Conservation (phyloP, 1,140 invertebrate species). For the Archivesica marissinica region DNA sequence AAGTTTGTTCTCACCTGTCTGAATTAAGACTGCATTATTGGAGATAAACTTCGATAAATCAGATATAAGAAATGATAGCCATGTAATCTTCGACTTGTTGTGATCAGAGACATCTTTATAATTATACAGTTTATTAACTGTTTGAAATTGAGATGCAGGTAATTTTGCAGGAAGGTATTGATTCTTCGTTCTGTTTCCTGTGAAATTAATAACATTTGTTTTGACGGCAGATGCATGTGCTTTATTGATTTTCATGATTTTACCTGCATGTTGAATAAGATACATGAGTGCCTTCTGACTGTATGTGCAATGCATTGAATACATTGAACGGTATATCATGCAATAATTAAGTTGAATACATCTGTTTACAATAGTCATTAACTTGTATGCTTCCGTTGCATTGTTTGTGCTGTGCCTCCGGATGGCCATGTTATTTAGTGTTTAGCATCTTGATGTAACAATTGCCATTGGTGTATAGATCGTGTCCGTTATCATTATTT, state of each 20-base stretch:
- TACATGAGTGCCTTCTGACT: background rate
- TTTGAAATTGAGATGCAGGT: too few relatives aligned
- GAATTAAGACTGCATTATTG: background rate
- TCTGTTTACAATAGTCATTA: too few relatives aligned
- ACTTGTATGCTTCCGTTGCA: too few relatives aligned
- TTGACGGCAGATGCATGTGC: background rate
- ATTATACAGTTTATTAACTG: too few relatives aligned
- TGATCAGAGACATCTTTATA: too few relatives aligned
- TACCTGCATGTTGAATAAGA: conserved; percentile 32
- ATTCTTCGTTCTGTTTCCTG: background rate
- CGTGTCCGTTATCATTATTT: conserved; percentile 1
- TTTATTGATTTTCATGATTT: conserved; percentile 41
- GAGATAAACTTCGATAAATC: too few relatives aligned
- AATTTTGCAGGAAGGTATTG: background rate
- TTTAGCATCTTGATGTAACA: background rate
- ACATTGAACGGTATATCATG: too few relatives aligned
- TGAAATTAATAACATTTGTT: conserved; percentile 27
- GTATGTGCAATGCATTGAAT: background rate
- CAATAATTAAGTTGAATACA: too few relatives aligned
- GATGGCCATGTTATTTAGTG: background rate
- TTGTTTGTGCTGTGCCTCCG: too few relatives aligned
- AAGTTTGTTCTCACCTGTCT: background rate
- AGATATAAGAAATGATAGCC: too few relatives aligned
- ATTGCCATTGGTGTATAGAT: too few relatives aligned
- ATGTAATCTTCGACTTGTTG: too few relatives aligned